A percentile compares a stretch with the other conserved stretches of the same genome.
These are phyloP conservation scores for Laticauda laticaudata DNA, from an alignment of 2,113 vertebrate species.

Conservation along the genomic window DNA sequence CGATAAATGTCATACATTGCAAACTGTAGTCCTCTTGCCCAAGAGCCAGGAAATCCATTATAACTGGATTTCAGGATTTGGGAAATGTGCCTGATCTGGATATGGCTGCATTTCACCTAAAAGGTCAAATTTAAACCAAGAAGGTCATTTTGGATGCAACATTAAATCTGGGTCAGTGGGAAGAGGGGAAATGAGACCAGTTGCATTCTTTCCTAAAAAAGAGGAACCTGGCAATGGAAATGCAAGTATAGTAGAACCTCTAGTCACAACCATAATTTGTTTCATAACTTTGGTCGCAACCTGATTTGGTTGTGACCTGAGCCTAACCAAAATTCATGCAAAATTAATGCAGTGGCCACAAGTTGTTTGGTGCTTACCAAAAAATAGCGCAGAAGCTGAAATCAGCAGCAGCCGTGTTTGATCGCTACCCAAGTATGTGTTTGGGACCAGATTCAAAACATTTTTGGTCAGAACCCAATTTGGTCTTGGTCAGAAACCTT, in stretches of 20 bases:
- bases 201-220: not conserved
- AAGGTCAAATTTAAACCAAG: not conserved
- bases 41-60: not conserved
- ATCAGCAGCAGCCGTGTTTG: rapidly evolving
- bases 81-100: not conserved
- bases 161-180: not conserved
- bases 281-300: too few species aligned
- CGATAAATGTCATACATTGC: not conserved
- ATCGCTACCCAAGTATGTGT: too few species aligned
- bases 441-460: too few species aligned
- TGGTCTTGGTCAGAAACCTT: too few species aligned
- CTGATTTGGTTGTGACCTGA: too few species aligned
- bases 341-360: too few species aligned
- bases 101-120: not conserved
- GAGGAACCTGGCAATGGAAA: not conserved
- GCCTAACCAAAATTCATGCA: too few species aligned
- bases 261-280: too few species aligned
- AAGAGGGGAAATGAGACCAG: not conserved
- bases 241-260: not conserved
- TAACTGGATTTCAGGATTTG: not conserved
- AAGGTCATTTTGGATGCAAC: not conserved
- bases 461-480: too few species aligned
- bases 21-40: not conserved
- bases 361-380: too few species aligned
- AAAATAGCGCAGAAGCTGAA: too few species aligned